phyloP scores from a whole-genome alignment of 2,888 invertebrate species.

The Ferrisia virgata region DNA sequence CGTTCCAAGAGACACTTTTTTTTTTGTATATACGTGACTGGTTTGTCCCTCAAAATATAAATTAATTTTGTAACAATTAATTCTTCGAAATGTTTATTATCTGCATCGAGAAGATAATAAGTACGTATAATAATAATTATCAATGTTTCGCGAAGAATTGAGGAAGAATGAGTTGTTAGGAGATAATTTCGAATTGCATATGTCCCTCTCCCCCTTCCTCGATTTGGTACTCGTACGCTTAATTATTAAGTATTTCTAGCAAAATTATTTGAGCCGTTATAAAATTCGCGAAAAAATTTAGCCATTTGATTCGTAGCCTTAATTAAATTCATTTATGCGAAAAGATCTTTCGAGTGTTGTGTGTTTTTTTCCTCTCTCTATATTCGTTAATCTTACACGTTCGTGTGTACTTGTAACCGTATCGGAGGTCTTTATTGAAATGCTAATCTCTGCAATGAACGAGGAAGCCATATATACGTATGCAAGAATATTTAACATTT shows the following conservation, averaged over 20 bases:
- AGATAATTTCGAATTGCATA: no score
- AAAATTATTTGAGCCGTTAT: not conserved
- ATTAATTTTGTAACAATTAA: not conserved
- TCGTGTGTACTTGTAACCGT: no score
- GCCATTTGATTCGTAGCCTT: not conserved
- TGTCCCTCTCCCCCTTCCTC: no score
- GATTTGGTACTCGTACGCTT: no score
- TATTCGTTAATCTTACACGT: no score
- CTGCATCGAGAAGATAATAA: not conserved
- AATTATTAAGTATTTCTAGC: not conserved
- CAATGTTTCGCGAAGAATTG: no score
- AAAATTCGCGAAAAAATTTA: not conserved
- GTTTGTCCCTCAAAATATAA: slow-evolving; percentile 6
- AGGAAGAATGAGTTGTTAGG: not conserved
- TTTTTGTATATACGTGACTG: not conserved
- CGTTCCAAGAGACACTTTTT: no score
- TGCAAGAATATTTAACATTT: not conserved
- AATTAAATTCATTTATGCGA: not conserved
- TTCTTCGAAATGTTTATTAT: not conserved
- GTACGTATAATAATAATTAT: no score
- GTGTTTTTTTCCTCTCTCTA: not conserved
- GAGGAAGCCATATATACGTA: not conserved
- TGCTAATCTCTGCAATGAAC: not conserved
- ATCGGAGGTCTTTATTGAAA: not conserved
- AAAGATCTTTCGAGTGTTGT: not conserved